These are phyloP conservation scores for Tokudaia muenninki DNA, from an alignment of 2,797 vertebrate genomes.

Conservation along the genomic window DNA sequence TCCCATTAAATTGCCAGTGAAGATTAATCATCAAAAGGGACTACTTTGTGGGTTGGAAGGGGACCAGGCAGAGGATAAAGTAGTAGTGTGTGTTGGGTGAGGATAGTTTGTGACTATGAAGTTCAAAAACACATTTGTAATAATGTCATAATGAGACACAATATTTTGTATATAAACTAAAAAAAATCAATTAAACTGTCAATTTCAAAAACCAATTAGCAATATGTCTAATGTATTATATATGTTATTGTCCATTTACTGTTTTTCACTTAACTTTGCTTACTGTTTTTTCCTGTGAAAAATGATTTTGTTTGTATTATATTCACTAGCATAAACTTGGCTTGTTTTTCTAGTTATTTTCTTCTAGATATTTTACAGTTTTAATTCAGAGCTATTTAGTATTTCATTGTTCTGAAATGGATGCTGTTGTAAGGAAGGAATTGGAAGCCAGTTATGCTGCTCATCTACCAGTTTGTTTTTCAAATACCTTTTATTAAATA, in stretches of 20 bases:
- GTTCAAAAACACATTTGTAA: not conserved
- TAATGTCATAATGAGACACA: not conserved
- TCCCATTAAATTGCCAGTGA: not conserved
- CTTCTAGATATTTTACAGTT: conserved; percentile 25
- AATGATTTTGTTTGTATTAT: not conserved
- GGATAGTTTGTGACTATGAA: not conserved
- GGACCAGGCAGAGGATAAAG: not conserved
- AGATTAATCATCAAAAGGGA: not conserved
- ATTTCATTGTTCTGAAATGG: conserved; percentile 5
- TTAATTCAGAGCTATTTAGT: not conserved
- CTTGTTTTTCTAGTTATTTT: not conserved
- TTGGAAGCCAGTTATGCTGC: not conserved
- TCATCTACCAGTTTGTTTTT: conserved; percentile 27
- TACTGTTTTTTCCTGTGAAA: conserved; percentile 16
- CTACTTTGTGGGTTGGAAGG: not conserved
- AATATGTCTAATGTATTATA: not conserved
- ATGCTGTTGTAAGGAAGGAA: conserved; percentile 25
- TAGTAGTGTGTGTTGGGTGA: not conserved
- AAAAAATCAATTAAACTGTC: not conserved
- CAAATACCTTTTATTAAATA: conserved; percentile 11
- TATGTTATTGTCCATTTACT: not conserved
- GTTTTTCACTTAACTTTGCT: not conserved
- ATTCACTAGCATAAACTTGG: not conserved
- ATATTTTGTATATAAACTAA: not conserved
- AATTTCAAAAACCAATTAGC: conserved; percentile 1